phyloP scores from a whole-genome alignment of 1,140 invertebrate species.

The Bombus superbus region DNA sequence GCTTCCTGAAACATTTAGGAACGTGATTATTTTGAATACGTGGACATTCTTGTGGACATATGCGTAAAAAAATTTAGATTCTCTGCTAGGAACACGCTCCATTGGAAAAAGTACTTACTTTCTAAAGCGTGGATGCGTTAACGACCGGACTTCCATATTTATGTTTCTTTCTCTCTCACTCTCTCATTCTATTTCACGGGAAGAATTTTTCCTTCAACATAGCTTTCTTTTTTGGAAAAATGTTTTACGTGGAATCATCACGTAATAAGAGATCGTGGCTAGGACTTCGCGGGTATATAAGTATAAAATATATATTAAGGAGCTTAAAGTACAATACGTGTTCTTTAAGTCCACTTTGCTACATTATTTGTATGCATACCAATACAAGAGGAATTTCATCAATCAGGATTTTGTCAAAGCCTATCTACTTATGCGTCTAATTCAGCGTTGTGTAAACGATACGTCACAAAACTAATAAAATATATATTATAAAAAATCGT shows the following conservation, averaged over 20 bases:
- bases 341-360: constrained; percentile 44
- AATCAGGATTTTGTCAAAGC: constrained; percentile 34
- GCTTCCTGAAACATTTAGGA: constrained; percentile 55
- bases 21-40: constrained; percentile 49
- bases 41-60: constrained; percentile 45
- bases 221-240: constrained; percentile 16
- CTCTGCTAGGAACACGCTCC: constrained; percentile 67
- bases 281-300: constrained; percentile 45
- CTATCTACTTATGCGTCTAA: constrained; percentile 40
- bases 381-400: constrained; percentile 39
- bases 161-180: background rate
- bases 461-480: constrained; percentile 43
- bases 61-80: constrained; percentile 67
- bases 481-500: constrained; percentile 39
- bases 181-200: constrained; percentile 8
- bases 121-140: constrained; percentile 50
- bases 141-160: constrained; percentile 24
- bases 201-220: constrained; percentile 2
- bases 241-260: background rate
- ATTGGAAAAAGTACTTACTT: constrained; percentile 61
- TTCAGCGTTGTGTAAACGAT: constrained; percentile 46
- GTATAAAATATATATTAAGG: constrained; percentile 64
- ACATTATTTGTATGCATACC: constrained; percentile 41
- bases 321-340: constrained; percentile 36
- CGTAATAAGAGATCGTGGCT: constrained; percentile 21